Evolutionary conservation across 2,113 vertebrate species (phyloP).

Genomic region (Porphyrio hochstetteri): DNA sequence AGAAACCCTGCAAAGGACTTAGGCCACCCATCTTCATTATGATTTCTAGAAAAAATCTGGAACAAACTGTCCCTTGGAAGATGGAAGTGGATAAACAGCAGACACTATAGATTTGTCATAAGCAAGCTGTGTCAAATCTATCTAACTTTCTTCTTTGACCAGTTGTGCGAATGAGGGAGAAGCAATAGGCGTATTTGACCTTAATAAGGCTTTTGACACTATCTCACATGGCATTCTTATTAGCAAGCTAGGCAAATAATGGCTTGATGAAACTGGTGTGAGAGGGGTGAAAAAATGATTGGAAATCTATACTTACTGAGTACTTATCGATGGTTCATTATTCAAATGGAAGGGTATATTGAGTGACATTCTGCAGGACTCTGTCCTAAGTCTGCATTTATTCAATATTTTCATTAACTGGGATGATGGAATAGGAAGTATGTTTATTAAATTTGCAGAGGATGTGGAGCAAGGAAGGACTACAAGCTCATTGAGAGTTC

Average conservation of each 20-base stretch:
- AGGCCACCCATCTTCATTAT: not conserved
- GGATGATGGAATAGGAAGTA: conserved; percentile 51
- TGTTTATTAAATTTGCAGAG: conserved; percentile 64
- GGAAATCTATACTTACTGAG: conserved; percentile 53
- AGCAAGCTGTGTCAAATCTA: not conserved
- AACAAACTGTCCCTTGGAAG: not conserved
- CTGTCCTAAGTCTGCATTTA: conserved; percentile 45
- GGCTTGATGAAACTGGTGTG: not conserved
- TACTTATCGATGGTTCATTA: conserved; percentile 52
- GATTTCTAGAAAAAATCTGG: not conserved
- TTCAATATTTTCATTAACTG: conserved; percentile 63
- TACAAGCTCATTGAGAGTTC: conserved; percentile 18
- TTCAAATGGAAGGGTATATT: conserved; percentile 55
- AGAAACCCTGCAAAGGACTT: not conserved
- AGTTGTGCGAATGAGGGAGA: not conserved
- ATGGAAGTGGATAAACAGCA: not conserved
- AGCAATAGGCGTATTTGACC: conserved; percentile 1
- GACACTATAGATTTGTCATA: not conserved
- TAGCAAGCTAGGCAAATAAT: not conserved
- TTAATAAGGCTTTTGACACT: conserved; percentile 23
- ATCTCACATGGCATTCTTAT: not conserved
- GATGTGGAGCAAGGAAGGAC: conserved; percentile 40
- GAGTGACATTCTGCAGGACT: conserved; percentile 62
- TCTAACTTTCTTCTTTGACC: not conserved
- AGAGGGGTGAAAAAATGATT: conserved; percentile 34